Percentiles rank a stretch among this genome's conserved stretches.
These are phyloP conservation scores for Anguilla obscura DNA, from an alignment of 2,797 vertebrate species.

Conservation along the genomic window DNA sequence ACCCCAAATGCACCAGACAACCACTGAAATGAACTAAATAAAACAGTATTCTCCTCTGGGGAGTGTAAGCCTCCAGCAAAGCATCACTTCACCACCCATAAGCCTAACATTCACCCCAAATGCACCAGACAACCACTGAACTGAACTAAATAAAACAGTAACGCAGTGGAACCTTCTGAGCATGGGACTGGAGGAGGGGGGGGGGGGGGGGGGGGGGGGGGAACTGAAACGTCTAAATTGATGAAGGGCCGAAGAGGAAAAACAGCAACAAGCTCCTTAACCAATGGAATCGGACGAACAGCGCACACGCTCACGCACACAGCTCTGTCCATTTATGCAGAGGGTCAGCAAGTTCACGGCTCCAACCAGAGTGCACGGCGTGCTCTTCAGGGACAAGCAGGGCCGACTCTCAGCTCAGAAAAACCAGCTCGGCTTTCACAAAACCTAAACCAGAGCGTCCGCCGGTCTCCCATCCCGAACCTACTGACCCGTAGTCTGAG, in stretches of 20 bases:
- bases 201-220: too few relatives aligned
- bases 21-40: neutral
- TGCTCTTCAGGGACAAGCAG: neutral
- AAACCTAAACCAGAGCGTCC: neutral
- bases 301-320: neutral
- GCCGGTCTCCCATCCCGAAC: neutral
- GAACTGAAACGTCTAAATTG: neutral
- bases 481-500: neutral
- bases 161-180: neutral
- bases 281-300: neutral
- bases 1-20: neutral
- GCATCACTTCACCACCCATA: too few relatives aligned
- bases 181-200: neutral
- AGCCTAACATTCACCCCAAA: neutral
- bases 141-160: too few relatives aligned
- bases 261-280: neutral
- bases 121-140: neutral
- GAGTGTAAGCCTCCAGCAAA: too few relatives aligned
- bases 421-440: neutral
- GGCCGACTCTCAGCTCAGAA: neutral
- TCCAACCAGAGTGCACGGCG: neutral
- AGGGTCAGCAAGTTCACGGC: neutral
- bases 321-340: neutral
- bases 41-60: neutral
- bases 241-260: neutral